Percentiles rank a stretch among this genome's conserved stretches.
Conservation (phyloP, 1,140 invertebrate species). For the Metopolophium dirhodum region DNA sequence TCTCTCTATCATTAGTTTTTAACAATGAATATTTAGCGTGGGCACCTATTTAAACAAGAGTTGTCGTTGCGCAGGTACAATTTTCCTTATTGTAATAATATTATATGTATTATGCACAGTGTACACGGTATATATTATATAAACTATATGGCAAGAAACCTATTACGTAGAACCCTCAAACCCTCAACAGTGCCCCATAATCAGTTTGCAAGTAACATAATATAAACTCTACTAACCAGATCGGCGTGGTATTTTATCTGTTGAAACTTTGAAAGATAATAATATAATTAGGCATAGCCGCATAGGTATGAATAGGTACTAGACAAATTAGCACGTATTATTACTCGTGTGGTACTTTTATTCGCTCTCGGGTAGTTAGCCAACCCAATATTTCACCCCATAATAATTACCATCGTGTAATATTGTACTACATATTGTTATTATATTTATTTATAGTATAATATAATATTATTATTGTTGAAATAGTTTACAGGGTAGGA, state of each 20-base stretch:
- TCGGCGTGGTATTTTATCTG: not conserved
- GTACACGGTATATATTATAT: too few relatives aligned
- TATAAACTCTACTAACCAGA: not conserved
- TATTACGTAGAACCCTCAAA: not conserved
- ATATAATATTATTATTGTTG: too few relatives aligned
- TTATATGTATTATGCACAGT: not conserved
- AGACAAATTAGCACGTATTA: not conserved
- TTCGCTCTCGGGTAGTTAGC: not conserved
- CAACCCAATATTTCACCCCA: not conserved
- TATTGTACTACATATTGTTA: not conserved
- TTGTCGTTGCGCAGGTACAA: not conserved
- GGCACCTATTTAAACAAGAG: not conserved
- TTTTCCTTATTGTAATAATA: not conserved
- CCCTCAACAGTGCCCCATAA: not conserved
- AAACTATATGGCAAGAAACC: not conserved
- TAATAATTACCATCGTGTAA: not conserved
- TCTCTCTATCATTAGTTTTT: not conserved
- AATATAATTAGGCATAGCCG: too few relatives aligned
- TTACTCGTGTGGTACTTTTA: too few relatives aligned
- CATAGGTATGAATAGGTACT: not conserved
- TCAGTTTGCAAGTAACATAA: not conserved
- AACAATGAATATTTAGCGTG: not conserved
- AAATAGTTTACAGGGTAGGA: too few relatives aligned
- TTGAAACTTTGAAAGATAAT: not conserved
- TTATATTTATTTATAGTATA: too few relatives aligned